These are phyloP conservation scores for Trichomalopsis sarcophagae DNA, from an alignment of 1,140 invertebrate genomes.

Conservation along the genomic window DNA sequence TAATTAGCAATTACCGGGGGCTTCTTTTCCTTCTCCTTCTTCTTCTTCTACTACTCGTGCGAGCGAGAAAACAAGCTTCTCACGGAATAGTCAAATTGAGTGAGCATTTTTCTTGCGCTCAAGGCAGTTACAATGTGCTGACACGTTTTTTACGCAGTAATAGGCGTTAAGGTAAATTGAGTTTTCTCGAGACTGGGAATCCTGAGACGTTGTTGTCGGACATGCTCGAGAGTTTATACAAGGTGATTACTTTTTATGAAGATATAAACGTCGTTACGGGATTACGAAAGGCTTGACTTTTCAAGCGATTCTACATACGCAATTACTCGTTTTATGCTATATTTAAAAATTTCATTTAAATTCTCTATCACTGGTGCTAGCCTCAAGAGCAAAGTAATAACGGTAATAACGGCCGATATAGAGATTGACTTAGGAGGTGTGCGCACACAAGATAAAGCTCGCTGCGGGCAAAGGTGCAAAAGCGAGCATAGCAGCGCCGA, in stretches of 20 bases:
- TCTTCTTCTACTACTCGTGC: no score
- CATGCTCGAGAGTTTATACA: no score
- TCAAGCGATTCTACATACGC: no score
- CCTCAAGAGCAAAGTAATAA: not conserved
- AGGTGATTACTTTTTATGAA: no score
- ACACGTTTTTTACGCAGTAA: not conserved
- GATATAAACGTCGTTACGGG: no score
- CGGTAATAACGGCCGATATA: slow-evolving; percentile 9
- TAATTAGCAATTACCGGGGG: slow-evolving; percentile 53
- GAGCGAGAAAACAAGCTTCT: not conserved
- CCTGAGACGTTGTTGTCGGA: not conserved
- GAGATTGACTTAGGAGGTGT: slow-evolving; percentile 1
- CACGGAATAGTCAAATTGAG: slow-evolving; percentile 27
- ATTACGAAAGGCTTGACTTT: no score
- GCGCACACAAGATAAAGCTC: not conserved
- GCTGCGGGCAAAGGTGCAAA: not conserved
- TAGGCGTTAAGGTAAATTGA: not conserved
- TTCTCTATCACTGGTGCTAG: not conserved
- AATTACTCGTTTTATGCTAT: no score
- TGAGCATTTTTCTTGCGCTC: not conserved
- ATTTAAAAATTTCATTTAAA: no score
- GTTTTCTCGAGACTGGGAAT: not conserved
- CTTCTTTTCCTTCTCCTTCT: not conserved
- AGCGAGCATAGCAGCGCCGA: not conserved
- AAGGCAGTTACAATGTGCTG: not conserved